Conservation (phyloP, 2,113 vertebrate genomes). For the Pluvianellus socialis region DNA sequence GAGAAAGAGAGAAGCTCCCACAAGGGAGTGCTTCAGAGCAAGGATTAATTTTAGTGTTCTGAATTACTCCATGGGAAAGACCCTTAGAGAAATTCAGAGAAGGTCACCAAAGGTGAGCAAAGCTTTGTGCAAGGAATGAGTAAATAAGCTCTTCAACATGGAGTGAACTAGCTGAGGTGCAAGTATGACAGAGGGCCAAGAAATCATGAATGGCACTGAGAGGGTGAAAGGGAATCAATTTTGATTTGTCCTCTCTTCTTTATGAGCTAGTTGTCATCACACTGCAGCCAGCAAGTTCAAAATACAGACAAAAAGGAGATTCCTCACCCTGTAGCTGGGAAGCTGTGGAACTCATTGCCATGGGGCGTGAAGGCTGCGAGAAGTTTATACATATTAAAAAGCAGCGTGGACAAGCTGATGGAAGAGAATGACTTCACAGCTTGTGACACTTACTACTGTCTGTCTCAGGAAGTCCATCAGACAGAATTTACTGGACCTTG, state of each 20-base stretch:
- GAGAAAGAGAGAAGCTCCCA: neutral
- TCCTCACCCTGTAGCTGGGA: neutral
- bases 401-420: neutral
- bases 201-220: neutral
- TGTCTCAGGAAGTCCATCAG: neutral
- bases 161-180: neutral
- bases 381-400: neutral
- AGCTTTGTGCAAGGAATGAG: neutral
- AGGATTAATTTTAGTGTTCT: constrained; percentile 31
- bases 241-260: neutral
- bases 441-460: neutral
- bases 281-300: neutral
- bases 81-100: constrained; percentile 1
- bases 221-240: neutral
- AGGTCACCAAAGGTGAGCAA: neutral
- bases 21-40: constrained; percentile 1
- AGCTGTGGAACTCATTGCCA: neutral
- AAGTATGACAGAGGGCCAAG: accelerated
- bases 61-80: neutral
- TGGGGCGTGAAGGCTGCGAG: accelerated
- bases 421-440: neutral
- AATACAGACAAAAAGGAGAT: neutral
- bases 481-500: neutral
- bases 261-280: neutral
- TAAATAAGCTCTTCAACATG: neutral